Base-by-base conservation (phyloP, 2,113 vertebrate species). In the Chinchilla lanigera region DNA sequence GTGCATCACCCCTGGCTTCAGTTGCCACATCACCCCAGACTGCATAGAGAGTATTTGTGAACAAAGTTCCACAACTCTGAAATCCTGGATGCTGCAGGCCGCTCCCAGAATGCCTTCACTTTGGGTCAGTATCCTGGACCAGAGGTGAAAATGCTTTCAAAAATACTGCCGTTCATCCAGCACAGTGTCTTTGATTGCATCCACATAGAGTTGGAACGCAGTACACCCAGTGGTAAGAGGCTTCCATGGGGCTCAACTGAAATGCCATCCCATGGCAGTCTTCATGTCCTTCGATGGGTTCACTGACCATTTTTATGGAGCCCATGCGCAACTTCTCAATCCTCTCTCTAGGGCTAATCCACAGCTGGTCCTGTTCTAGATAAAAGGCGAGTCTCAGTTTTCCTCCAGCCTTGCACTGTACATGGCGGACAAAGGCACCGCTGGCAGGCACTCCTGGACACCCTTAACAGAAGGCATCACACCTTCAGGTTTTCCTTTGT, bases 161-260 rank as follows among this genome's bases (percentile, higher is more conserved):
- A 99, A 99, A 99, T 99, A 99, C 99, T 99, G 99, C 99, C 99
- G 99, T 98, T 99, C 99, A 69, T 99, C 99, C 98, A 99, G 99
- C 98, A 99, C 99, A 98, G 99, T 99, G 99, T 99, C 99, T 99
- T 99, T 99, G 99, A 99, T 99, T 99, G 99, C 99, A 99, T 99
- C 99, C 61, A 99, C 99, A 98, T 99, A 99, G 99, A 98, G 99
- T 99, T 97, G 99, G 99, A 97, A 99, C 99, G 99, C 99, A 99
- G 98, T 99, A 99, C 97, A 99, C 99, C 99, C 99, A 99, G 98
- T 99, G 99, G 98, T 99, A 99, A 98, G 99, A 99, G 0, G 99
- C 99, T 99, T 99, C 99, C 97, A 99, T 99, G 93, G 99, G 99
- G 99, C 99, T 99, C 99, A 99, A 98, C 98, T 99, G 99, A 99